Percentiles rank a stretch among this genome's conserved stretches.
phyloP scores from a whole-genome alignment of 37 sponge, comb jelly and placozoan genomes.

The Agelas oroides region DNA sequence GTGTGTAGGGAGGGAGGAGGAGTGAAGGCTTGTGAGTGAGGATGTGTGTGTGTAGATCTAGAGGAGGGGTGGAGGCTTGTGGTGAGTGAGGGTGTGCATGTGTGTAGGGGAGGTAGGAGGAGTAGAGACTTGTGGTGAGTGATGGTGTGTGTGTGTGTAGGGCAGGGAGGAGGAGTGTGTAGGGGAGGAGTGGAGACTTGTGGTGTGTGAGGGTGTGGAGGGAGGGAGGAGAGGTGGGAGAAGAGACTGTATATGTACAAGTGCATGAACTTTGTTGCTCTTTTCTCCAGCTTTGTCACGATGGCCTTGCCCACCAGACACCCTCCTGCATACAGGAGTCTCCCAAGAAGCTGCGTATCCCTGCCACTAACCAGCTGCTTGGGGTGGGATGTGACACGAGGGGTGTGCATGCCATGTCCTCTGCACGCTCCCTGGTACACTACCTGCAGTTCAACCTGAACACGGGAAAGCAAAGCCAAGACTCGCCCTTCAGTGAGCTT shows the following conservation, averaged over 20 bases:
- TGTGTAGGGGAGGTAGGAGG: too few relatives aligned
- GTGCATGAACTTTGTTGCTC: background rate
- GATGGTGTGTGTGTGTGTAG: too few relatives aligned
- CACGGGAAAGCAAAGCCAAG: constrained; percentile 27
- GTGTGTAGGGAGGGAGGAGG: too few relatives aligned
- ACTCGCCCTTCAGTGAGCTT: constrained; percentile 52
- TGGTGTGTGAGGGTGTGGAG: too few relatives aligned
- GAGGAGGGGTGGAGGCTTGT: too few relatives aligned
- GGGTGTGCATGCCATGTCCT: constrained; percentile 47
- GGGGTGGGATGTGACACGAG: constrained; percentile 39
- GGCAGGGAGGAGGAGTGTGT: too few relatives aligned
- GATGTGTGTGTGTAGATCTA: too few relatives aligned
- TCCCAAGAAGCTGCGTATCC: constrained; percentile 20
- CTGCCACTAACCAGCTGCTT: constrained; percentile 24
- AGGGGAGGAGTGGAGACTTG: too few relatives aligned
- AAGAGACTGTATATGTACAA: background rate
- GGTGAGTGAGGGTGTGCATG: too few relatives aligned
- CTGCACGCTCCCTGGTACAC: constrained; percentile 1
- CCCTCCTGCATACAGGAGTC: constrained; percentile 40
- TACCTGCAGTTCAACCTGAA: constrained; percentile 44
- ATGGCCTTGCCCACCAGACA: constrained; percentile 23
- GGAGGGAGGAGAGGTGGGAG: too few relatives aligned
- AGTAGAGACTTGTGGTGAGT: too few relatives aligned
- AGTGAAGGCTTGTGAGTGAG: too few relatives aligned
- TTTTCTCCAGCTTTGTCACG: constrained; percentile 26